Percentiles rank a stretch among this genome's conserved stretches.
Conservation (phyloP, 53 echinoderm and acorn worm genomes). For the Arbacia lixula region DNA sequence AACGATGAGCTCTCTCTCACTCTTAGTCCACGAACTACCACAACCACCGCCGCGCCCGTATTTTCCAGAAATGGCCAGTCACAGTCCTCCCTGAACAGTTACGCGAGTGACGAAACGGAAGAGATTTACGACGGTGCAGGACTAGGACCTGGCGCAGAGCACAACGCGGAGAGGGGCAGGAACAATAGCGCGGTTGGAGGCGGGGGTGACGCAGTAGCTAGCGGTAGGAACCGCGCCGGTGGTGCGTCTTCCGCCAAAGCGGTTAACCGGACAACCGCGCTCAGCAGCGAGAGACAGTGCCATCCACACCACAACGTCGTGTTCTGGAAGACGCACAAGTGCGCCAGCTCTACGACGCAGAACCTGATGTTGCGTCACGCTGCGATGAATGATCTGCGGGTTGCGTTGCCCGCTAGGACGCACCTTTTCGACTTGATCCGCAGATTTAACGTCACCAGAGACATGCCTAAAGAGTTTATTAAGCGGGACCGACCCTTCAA, state of each 20-base stretch:
- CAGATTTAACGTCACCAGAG: conserved; percentile 30
- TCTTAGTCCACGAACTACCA: too few species aligned
- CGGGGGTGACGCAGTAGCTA: background rate
- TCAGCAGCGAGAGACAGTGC: background rate
- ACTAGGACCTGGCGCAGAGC: too few species aligned
- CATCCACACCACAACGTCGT: conserved; percentile 23
- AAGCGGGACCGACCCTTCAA: conserved; percentile 22
- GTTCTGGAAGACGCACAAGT: conserved; percentile 57
- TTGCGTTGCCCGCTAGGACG: conserved; percentile 9
- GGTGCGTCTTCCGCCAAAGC: too few species aligned
- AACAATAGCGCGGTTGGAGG: too few species aligned
- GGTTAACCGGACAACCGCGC: background rate
- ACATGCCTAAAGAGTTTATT: conserved; percentile 24
- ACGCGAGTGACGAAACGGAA: too few species aligned
- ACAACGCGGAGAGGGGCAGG: too few species aligned
- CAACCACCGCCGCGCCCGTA: too few species aligned
- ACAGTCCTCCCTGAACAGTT: too few species aligned
- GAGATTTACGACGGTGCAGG: too few species aligned
- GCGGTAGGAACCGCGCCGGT: too few species aligned
- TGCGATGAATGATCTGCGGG: conserved; percentile 28
- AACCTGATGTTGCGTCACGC: conserved; percentile 46
- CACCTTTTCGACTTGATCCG: conserved; percentile 38
- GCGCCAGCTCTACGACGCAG: conserved; percentile 47
- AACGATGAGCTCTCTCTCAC: too few species aligned
- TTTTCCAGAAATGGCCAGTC: too few species aligned